phyloP scores from a whole-genome alignment of 2,113 vertebrate species.

The Laticauda colubrina region DNA sequence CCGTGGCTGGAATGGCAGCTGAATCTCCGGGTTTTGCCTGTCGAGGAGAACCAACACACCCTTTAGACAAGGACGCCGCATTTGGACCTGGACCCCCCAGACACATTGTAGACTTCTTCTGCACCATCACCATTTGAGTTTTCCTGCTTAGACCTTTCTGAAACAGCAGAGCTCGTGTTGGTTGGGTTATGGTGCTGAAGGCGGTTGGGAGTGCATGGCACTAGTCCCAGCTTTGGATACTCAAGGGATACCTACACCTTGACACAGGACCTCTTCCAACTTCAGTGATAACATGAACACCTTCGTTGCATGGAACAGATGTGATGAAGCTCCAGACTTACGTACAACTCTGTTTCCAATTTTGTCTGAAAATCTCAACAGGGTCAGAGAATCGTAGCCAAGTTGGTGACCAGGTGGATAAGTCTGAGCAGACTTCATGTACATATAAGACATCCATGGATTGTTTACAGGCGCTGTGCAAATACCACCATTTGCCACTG shows the following conservation, averaged over 20 bases:
- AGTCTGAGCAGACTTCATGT: not conserved
- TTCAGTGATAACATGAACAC: not conserved
- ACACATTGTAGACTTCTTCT: not conserved
- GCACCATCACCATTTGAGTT: not conserved
- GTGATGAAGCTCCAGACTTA: not conserved
- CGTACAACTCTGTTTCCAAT: not conserved
- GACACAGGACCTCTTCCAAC: not conserved
- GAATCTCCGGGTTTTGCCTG: slow-evolving; percentile 87
- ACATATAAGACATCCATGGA: not conserved
- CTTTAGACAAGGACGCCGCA: not conserved
- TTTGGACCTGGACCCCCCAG: not conserved
- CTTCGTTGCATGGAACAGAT: not conserved
- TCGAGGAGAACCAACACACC: slow-evolving; percentile 42
- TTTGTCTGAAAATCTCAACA: not conserved
- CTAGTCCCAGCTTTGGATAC: not conserved
- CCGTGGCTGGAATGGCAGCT: slow-evolving; percentile 75
- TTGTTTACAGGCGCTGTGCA: not conserved
- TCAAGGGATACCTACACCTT: not conserved
- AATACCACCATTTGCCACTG: not conserved
- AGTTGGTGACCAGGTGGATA: not conserved
- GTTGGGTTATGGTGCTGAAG: not conserved
- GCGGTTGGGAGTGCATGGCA: not conserved
- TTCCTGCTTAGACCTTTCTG: not conserved
- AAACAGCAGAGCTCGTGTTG: not conserved
- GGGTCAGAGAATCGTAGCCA: not conserved